A percentile compares a stretch with the other conserved stretches of the same genome.
Conservation (phyloP, 2,113 vertebrate species). For the Notothenia coriiceps region DNA sequence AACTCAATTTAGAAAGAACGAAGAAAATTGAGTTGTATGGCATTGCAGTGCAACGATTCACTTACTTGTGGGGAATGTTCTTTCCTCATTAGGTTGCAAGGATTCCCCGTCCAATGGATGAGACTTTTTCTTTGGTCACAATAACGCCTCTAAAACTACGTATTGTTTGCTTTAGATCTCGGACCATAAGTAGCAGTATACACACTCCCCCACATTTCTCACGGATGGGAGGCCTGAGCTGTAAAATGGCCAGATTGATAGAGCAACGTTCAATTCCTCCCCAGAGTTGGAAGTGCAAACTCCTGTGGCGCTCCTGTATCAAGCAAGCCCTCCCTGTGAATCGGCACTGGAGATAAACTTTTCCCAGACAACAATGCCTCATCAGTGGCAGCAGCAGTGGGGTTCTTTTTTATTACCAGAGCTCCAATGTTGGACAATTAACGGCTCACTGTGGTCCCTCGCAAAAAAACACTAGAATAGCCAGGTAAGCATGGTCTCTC, state of each 20-base stretch:
- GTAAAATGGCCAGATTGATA: slow-evolving; percentile 84
- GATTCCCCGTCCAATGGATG: slow-evolving; percentile 17
- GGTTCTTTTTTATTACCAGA: slow-evolving; percentile 71
- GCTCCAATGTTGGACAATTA: slow-evolving; percentile 79
- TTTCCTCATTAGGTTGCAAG: slow-evolving; percentile 35
- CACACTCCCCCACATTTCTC: slow-evolving; percentile 83
- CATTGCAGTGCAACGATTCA: slow-evolving; percentile 8
- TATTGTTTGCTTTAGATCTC: slow-evolving; percentile 69
- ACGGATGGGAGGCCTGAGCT: slow-evolving; percentile 70
- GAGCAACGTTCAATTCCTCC: slow-evolving; percentile 81
- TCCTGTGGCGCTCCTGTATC: slow-evolving; percentile 70
- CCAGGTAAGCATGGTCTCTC: slow-evolving; percentile 63
- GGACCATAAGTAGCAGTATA: slow-evolving; percentile 74
- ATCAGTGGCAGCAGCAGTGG: slow-evolving; percentile 69
- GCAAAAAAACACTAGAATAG: slow-evolving; percentile 63
- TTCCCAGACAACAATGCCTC: slow-evolving; percentile 73
- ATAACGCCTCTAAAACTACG: slow-evolving; percentile 60
- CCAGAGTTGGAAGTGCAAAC: slow-evolving; percentile 80
- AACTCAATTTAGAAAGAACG: slow-evolving; percentile 26
- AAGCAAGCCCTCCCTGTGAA: slow-evolving; percentile 75
- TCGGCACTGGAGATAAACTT: slow-evolving; percentile 77
- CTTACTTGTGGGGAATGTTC: slow-evolving; percentile 15
- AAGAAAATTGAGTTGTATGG: slow-evolving; percentile 11
- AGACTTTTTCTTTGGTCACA: slow-evolving; percentile 43
- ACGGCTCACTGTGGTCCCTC: slow-evolving; percentile 69